Conservation (phyloP, 2,888 invertebrate species). For the Noctuana brunneofusca region DNA sequence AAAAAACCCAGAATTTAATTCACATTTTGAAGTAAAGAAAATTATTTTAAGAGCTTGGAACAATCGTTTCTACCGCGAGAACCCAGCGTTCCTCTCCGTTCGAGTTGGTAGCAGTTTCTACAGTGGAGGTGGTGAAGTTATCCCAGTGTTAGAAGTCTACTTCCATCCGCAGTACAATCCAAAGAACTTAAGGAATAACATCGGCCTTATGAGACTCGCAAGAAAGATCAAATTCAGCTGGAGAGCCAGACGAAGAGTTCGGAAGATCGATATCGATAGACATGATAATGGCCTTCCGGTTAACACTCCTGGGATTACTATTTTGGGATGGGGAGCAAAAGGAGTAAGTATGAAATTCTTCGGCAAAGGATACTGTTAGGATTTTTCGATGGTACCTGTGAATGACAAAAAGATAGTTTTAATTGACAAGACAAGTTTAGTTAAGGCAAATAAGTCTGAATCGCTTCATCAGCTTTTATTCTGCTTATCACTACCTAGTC, state of each 20-base stretch:
- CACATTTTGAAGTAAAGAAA: not conserved
- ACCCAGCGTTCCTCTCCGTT: constrained; percentile 62
- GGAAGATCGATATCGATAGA: constrained; percentile 62
- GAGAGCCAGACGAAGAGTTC: constrained; percentile 43
- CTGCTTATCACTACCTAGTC: too few relatives aligned
- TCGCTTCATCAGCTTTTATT: too few relatives aligned
- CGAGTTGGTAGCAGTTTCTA: constrained; percentile 64
- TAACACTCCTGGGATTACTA: constrained; percentile 54
- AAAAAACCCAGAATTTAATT: not conserved
- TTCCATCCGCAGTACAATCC: constrained; percentile 67
- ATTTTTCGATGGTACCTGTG: too few relatives aligned
- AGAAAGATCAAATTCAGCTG: constrained; percentile 50
- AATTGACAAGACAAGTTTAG: too few relatives aligned
- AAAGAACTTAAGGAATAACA: constrained; percentile 56
- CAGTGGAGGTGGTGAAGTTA: constrained; percentile 57
- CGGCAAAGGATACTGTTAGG: not conserved
- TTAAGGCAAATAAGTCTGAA: too few relatives aligned
- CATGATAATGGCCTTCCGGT: constrained; percentile 44
- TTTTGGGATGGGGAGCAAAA: constrained; percentile 69
- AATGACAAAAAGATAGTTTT: too few relatives aligned
- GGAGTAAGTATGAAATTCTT: constrained; percentile 48
- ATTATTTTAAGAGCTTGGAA: constrained; percentile 59
- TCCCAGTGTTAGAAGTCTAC: constrained; percentile 60
- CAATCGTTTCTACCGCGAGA: constrained; percentile 69
- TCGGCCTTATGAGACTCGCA: constrained; percentile 58